These are phyloP conservation scores for Sebastiscus tertius DNA, from an alignment of 2,797 vertebrate genomes.

Conservation along the genomic window DNA sequence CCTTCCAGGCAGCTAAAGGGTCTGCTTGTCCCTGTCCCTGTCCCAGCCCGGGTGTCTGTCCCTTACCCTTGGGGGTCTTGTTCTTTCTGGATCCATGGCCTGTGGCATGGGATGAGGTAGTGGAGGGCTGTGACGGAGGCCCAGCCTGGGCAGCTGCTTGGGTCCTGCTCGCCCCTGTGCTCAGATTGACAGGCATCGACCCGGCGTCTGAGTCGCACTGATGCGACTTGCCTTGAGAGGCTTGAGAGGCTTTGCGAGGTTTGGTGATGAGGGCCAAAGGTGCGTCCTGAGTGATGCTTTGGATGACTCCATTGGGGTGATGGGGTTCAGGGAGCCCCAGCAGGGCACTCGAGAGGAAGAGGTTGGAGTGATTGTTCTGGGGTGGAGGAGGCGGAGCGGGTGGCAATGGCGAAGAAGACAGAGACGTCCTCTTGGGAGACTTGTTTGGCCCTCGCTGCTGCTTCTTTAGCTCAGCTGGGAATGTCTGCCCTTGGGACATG, in stretches of 20 bases:
- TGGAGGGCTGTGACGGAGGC: slow-evolving; percentile 77
- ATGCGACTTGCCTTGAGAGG: slow-evolving; percentile 84
- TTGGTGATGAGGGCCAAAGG: slow-evolving; percentile 97
- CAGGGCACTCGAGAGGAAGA: slow-evolving; percentile 95
- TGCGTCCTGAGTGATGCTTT: slow-evolving; percentile 96
- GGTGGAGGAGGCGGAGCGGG: slow-evolving; percentile 87
- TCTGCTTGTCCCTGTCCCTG: slow-evolving; percentile 68
- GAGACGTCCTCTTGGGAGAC: slow-evolving; percentile 90
- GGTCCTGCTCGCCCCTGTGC: slow-evolving; percentile 88
- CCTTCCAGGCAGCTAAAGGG: slow-evolving; percentile 84
- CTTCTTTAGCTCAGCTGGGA: slow-evolving; percentile 90
- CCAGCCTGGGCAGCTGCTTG: slow-evolving; percentile 76
- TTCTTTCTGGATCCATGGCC: slow-evolving; percentile 91
- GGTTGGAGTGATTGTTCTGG: slow-evolving; percentile 88
- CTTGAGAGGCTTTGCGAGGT: slow-evolving; percentile 83
- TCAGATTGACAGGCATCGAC: slow-evolving; percentile 91
- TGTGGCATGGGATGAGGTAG: slow-evolving; percentile 87
- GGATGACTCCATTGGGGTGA: slow-evolving; percentile 96
- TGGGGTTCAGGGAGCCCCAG: slow-evolving; percentile 89
- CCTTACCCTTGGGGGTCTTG: slow-evolving; percentile 84
- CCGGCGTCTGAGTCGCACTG: slow-evolving; percentile 79
- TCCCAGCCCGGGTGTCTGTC: slow-evolving; percentile 62
- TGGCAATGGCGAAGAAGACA: slow-evolving; percentile 81
- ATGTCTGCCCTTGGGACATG: slow-evolving; percentile 91
- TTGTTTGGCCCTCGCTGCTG: slow-evolving; percentile 90